These are phyloP conservation scores for Callyntrura sp. DNA, from an alignment of 2,888 invertebrate species.

Conservation along the genomic window DNA sequence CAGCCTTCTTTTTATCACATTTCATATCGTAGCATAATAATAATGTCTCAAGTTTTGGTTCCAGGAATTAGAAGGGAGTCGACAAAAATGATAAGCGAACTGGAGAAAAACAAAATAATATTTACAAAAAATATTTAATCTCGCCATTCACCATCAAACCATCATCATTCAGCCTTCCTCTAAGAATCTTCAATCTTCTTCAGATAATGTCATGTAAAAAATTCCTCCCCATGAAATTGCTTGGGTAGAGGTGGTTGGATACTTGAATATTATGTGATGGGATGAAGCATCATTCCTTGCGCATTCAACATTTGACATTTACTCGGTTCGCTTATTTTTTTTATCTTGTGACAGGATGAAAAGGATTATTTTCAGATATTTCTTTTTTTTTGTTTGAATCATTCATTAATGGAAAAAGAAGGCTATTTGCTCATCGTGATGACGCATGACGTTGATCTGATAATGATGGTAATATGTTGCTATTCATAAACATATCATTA, in stretches of 20 bases:
- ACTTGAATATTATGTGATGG: too few species aligned
- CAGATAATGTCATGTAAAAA: constrained; percentile 23
- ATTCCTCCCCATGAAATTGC: neutral
- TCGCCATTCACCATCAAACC: too few species aligned
- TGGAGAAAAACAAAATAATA: neutral
- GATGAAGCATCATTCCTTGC: too few species aligned
- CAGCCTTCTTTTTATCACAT: constrained; percentile 12
- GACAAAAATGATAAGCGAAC: neutral
- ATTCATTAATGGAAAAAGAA: neutral
- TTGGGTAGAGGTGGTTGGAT: neutral
- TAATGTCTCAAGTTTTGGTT: constrained; percentile 30
- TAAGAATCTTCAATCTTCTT: constrained; percentile 14
- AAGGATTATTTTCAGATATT: constrained; percentile 30
- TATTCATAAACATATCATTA: neutral
- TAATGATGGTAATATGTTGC: neutral
- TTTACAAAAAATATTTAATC: too few species aligned
- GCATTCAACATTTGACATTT: too few species aligned
- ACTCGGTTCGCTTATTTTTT: too few species aligned
- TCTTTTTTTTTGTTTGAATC: constrained; percentile 1
- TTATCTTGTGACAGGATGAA: constrained; percentile 25
- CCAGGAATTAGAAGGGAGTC: constrained; percentile 1
- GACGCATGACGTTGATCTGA: too few species aligned
- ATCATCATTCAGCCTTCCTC: neutral
- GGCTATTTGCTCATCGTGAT: neutral
- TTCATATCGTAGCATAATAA: too few species aligned